Conservation (phyloP, 1,140 invertebrate genomes). For the Apocrypta bakeri region DNA sequence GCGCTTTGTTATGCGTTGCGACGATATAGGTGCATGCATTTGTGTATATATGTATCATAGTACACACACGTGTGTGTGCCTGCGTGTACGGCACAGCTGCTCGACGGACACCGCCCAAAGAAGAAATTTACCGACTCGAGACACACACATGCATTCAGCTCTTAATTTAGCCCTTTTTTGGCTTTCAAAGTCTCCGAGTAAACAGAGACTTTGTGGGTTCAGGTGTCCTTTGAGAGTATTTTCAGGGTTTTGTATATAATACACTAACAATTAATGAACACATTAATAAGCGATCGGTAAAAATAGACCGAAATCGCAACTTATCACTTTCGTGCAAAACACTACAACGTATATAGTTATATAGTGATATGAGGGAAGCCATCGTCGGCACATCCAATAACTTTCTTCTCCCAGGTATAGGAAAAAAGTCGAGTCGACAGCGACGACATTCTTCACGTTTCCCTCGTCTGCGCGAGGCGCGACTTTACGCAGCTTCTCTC, state of each 20-base stretch:
- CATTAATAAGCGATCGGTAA: too few species aligned
- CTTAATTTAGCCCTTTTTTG: background rate
- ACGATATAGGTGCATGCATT: background rate
- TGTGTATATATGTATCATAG: too few species aligned
- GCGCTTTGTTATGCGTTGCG: background rate
- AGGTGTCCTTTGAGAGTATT: too few species aligned
- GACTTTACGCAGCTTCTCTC: background rate
- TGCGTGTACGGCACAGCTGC: background rate
- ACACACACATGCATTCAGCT: background rate
- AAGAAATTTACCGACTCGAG: slow-evolving; percentile 39
- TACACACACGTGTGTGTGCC: too few species aligned
- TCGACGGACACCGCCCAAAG: background rate
- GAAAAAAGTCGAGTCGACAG: background rate
- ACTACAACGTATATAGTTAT: background rate
- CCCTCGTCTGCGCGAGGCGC: background rate
- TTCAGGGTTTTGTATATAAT: too few species aligned
- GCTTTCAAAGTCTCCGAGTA: background rate
- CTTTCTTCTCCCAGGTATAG: background rate
- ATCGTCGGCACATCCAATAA: background rate
- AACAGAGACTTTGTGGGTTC: too few species aligned
- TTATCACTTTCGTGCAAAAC: too few species aligned
- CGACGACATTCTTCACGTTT: slow-evolving; percentile 1
- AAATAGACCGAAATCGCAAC: too few species aligned
- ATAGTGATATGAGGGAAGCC: background rate
- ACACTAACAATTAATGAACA: too few species aligned